Conservation (phyloP, 2,888 invertebrate species). For the Rhingia rostrata region DNA sequence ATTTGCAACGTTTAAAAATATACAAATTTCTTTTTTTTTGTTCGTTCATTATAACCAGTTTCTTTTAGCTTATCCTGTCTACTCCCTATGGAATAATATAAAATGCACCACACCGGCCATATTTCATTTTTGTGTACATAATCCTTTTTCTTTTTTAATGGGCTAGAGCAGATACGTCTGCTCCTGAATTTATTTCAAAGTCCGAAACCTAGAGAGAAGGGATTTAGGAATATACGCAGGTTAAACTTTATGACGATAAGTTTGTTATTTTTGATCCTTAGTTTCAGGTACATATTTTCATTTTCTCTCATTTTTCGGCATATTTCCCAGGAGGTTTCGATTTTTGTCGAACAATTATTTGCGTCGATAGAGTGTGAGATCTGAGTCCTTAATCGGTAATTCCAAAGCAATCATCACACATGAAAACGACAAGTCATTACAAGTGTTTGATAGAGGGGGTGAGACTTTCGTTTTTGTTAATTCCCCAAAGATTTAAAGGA, state of each 20-base stretch:
- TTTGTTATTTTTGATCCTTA: background rate
- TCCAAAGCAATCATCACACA: conserved; percentile 48
- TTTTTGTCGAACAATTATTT: background rate
- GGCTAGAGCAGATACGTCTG: conserved; percentile 14
- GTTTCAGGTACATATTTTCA: background rate
- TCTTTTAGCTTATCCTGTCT: conserved; percentile 30
- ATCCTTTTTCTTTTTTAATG: conserved; percentile 48
- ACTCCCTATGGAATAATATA: conserved; percentile 52
- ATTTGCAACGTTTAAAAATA: conserved; percentile 61
- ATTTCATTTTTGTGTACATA: conserved; percentile 58
- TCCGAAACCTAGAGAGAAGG: background rate
- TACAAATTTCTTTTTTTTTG: conserved; percentile 43
- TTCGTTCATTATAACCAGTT: conserved; percentile 8
- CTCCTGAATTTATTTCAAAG: conserved; percentile 14
- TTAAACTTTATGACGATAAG: conserved; percentile 16
- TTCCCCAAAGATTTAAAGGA: conserved; percentile 46
- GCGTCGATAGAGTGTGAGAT: background rate
- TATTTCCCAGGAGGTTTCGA: conserved; percentile 27
- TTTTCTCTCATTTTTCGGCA: background rate
- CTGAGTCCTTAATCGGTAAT: conserved; percentile 52
- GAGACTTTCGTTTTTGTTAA: conserved; percentile 16
- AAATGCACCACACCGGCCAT: conserved; percentile 62
- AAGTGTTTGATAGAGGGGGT: background rate
- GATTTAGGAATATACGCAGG: background rate
- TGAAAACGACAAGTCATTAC: conserved; percentile 61